Evolutionary conservation across 2,797 vertebrate species (phyloP).

Genomic region (Meda fulgida): DNA sequence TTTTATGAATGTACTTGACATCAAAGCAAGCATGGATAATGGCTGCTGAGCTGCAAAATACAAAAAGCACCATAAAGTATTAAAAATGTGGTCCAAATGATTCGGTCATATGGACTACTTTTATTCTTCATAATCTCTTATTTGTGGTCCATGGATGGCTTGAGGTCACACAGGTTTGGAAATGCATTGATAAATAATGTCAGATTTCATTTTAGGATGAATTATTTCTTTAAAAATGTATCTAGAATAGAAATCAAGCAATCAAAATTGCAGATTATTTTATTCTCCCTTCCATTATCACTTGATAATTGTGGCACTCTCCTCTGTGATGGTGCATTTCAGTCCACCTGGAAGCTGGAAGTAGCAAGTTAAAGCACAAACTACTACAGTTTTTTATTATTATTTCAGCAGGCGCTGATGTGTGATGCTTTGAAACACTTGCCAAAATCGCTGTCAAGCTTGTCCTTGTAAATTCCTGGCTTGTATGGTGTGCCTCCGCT

Average conservation of each 20-base stretch:
- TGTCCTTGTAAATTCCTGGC: constrained; percentile 14
- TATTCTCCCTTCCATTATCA: neutral
- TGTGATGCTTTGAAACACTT: constrained; percentile 43
- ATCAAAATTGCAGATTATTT: neutral
- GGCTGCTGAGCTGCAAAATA: neutral
- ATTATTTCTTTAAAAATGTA: neutral
- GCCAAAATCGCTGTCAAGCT: constrained; percentile 52
- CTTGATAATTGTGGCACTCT: neutral
- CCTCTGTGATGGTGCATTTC: constrained; percentile 60
- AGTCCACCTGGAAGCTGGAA: constrained; percentile 65
- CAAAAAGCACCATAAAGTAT: neutral
- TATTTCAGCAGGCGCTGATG: constrained; percentile 37
- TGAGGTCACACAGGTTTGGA: neutral
- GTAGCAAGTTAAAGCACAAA: constrained; percentile 60
- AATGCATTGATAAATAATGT: neutral
- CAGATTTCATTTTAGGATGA: neutral
- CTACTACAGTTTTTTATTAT: constrained; percentile 33
- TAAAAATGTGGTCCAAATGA: neutral
- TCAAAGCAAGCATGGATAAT: neutral
- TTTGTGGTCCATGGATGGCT: neutral
- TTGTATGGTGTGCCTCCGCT: neutral
- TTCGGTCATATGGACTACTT: neutral
- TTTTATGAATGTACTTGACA: neutral
- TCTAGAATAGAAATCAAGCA: neutral
- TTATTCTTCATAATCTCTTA: neutral